Evolutionary conservation across 2,888 invertebrate species (phyloP), one percentile per base, ranked within the genome.

Genomic region (Drosophila sordidula): DNA sequence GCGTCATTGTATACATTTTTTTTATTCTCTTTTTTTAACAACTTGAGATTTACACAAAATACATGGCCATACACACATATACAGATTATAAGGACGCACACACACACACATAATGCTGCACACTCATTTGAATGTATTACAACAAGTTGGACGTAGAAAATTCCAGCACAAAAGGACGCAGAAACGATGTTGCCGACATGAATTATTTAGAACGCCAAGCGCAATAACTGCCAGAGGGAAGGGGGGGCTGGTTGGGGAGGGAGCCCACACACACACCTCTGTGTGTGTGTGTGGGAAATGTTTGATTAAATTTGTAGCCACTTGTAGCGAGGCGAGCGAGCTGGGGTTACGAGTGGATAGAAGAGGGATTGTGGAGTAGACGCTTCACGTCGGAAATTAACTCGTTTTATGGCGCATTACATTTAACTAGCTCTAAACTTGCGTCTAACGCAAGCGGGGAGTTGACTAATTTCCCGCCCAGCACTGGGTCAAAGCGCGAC

Each of bases 271-370:
- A 12, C 39, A 46, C 41, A 62, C 46, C 22, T n/a, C 34, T 5
- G 1, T 42, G 26, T 49, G 32, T 38, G 45, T 44, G 25, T 54
- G 41, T 25, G 42, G 49, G 50, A 61, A 70, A 67, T 58, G 61
- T 87, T 85, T 85, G 85, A 89, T 85, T 89, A 89, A 85, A 85
- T 87, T 85, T 89, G 64, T 67, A 66, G 67, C 67, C 76, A 75
- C 79, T 81, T 78, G 78, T 55, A 50, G 54, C 56, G 36, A 54
- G 58, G 32, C 1, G 29, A 1, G 2, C 1, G 29, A 6, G 29
- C 1, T 25, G 8, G 9, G 3, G 29, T 29, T 9, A 2, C 3
- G 29, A 2, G 29, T 8, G 29, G 11, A 9, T 22, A n/a, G 46
- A 8, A 38, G 9, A 14, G 11, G 18, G 12, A 12, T n/a, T 9